Percentiles rank a stretch among this genome's conserved stretches.
These are phyloP conservation scores for Condylostylus longicornis DNA, from an alignment of 1,140 invertebrate genomes.

Conservation along the genomic window DNA sequence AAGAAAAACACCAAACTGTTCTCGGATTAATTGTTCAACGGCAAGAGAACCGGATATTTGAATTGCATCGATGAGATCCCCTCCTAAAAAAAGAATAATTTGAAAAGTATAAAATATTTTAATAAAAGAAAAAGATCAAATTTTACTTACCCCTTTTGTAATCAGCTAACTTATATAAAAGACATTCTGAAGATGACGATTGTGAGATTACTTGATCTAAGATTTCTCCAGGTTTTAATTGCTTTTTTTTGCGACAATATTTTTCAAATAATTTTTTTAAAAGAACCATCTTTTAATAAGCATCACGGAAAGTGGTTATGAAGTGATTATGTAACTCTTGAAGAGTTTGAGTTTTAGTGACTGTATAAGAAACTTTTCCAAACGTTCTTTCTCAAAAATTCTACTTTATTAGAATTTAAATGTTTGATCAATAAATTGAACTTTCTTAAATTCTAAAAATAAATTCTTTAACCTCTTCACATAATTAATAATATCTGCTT, in stretches of 20 bases:
- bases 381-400: too few species aligned
- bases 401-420: too few species aligned
- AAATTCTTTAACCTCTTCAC: too few species aligned
- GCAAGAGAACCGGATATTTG: slow-evolving; percentile 59
- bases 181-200: slow-evolving; percentile 66
- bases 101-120: not conserved
- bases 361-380: too few species aligned
- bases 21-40: slow-evolving; percentile 73
- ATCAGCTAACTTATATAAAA: slow-evolving; percentile 73
- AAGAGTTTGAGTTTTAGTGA: too few species aligned
- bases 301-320: too few species aligned
- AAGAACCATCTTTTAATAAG: too few species aligned
- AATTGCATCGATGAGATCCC: slow-evolving; percentile 70
- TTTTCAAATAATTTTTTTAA: slow-evolving; percentile 17
- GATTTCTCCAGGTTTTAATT: slow-evolving; percentile 40
- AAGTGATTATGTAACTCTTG: too few species aligned
- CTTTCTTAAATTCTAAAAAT: too few species aligned
- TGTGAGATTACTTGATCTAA: slow-evolving; percentile 76
- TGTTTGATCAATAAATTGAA: too few species aligned
- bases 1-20: slow-evolving; percentile 78
- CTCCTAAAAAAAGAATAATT: slow-evolving; percentile 35
- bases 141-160: slow-evolving; percentile 63
- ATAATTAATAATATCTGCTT: too few species aligned
- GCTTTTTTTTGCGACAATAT: slow-evolving; percentile 28
- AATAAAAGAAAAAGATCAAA: too few species aligned